phyloP scores from a whole-genome alignment of 2,888 invertebrate species.

The Ennomos erosarius region DNA sequence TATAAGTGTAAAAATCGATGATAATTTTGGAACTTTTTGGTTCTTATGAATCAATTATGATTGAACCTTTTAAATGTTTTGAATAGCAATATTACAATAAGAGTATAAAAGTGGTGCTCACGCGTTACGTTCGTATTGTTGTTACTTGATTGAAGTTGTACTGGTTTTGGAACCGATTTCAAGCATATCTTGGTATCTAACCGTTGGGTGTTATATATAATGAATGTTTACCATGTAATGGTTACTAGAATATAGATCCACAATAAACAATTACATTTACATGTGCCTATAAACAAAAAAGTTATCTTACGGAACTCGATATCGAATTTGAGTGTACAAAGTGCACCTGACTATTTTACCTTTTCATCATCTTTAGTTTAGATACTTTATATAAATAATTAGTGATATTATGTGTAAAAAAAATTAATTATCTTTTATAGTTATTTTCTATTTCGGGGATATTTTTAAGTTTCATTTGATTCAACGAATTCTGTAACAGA shows the following conservation, averaged over 20 bases:
- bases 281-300: neutral
- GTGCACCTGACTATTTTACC: conserved; percentile 43
- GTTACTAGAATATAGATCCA: conserved; percentile 24
- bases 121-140: conserved; percentile 2
- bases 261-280: neutral
- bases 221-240: conserved; percentile 34
- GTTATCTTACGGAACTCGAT: conserved; percentile 59
- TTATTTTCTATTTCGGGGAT: conserved; percentile 47
- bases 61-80: too few species aligned
- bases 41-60: too few species aligned
- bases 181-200: too few species aligned
- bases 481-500: conserved; percentile 39
- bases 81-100: too few species aligned
- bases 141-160: conserved; percentile 1
- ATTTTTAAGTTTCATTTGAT: conserved; percentile 39
- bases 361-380: conserved; percentile 46
- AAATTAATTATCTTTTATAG: conserved; percentile 50
- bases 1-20: too few species aligned
- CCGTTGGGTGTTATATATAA: neutral
- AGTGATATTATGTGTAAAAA: conserved; percentile 77
- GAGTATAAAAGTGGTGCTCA: too few species aligned
- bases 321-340: conserved; percentile 45
- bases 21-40: too few species aligned
- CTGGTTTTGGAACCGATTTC: too few species aligned
- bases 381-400: conserved; percentile 61